phyloP scores from a whole-genome alignment of 1,140 invertebrate genomes.

The Zaprionus vittiger region DNA sequence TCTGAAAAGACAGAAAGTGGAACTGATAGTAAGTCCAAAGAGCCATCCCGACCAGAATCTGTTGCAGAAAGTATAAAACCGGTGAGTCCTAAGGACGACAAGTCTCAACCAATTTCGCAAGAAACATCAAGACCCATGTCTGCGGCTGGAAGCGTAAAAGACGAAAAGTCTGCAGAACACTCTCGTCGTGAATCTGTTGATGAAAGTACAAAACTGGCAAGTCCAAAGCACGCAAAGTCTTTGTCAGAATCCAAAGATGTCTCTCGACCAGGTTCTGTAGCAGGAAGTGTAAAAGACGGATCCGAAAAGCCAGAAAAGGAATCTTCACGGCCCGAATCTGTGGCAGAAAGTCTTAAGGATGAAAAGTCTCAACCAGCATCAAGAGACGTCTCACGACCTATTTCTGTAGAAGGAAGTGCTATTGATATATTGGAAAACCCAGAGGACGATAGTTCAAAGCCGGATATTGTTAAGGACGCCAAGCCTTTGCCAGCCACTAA shows the following conservation, averaged over 20 bases:
- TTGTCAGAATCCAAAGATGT: conserved; percentile 23
- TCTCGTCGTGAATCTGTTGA: conserved; percentile 30
- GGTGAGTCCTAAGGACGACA: conserved; percentile 43
- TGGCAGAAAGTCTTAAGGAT: conserved; percentile 38
- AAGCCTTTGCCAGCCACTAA: conserved; percentile 25
- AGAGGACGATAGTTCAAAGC: conserved; percentile 14
- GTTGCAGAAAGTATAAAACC: conserved; percentile 25
- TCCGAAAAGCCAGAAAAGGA: conserved; percentile 29
- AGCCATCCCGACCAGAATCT: conserved; percentile 32
- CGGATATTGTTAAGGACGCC: conserved; percentile 33
- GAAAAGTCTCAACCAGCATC: conserved; percentile 31
- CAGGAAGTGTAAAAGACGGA: conserved; percentile 35
- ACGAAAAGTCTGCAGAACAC: conserved; percentile 18
- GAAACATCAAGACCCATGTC: conserved; percentile 43
- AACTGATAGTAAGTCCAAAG: conserved; percentile 27
- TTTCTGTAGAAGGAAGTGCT: conserved; percentile 42
- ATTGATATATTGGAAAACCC: conserved; percentile 34
- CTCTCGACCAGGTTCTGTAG: conserved; percentile 21
- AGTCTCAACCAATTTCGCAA: conserved; percentile 41
- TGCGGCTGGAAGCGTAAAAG: conserved; percentile 26
- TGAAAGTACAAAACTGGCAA: conserved; percentile 25
- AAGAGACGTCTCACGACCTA: conserved; percentile 35
- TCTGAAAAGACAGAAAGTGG: conserved; percentile 4
- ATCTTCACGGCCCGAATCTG: conserved; percentile 41
- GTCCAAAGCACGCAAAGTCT: conserved; percentile 27